Base-by-base conservation (phyloP, 2,113 vertebrate genomes). In the Calyptommatus sinebrachiatus region DNA sequence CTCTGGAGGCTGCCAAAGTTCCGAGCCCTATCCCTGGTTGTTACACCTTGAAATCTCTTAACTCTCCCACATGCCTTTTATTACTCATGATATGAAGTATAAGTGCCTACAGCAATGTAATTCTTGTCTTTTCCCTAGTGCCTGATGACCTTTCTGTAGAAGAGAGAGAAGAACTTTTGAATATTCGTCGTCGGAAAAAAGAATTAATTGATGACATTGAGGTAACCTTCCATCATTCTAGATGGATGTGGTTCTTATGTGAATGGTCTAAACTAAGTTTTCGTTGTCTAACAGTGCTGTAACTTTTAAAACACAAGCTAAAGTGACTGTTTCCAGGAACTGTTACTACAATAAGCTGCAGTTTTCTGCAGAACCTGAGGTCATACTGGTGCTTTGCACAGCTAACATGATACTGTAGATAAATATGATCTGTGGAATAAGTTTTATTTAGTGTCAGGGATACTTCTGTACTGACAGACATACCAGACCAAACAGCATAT, bases 201-300 rank as follows among this genome's bases (percentile, higher is more conserved):
- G 98, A 99, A 87, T 94, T 99, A 83, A 97, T 99, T 50, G 97
- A 98, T 91, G 98, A 99, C 83, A 99, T 99, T 61, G 98, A 99
- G 97, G 98, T 99, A 94, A 94, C 68, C 62, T 45, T 79, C 63
- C 81, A 62, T 82, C 74, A 80, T 77, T 46, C 70, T 83, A 82
- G 12, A 83, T 41, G 48, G 4, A 41, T 72, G 2, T 67, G 61
- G 77, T 62, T 72, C 63, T 77, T 75, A 71, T 46, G 83, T 83
- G 12, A 71, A 53, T 78, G 31, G 68, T 84, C 61, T 11, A 62
- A 70, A 67, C 62, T 78, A 9, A 26, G 50, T 85, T 66, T 78
- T 87, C 61, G 75, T n/a, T n/a, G 31, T 45, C 26, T 53, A 61
- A 61, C 31, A 24, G 9, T 41, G 21, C 31, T 67, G n/a, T n/a